Evolutionary conservation across 2,888 invertebrate genomes (phyloP).

Genomic region (Spodoptera littoralis): DNA sequence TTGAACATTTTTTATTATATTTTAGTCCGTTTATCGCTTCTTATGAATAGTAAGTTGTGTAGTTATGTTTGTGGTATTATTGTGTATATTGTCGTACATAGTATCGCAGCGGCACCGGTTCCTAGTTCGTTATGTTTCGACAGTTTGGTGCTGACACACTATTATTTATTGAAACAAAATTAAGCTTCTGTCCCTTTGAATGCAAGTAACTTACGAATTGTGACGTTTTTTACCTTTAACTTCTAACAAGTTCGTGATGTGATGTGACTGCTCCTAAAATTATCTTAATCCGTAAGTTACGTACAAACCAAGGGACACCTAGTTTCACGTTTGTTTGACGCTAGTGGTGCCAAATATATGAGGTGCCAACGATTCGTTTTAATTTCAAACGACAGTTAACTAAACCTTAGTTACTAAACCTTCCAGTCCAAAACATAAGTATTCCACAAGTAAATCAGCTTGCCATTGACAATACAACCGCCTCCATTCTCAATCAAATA

Average conservation of each 20-base stretch:
- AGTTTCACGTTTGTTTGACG: constrained; percentile 63
- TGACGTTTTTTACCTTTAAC: no score
- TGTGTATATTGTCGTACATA: constrained; percentile 42
- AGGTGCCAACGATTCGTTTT: constrained; percentile 78
- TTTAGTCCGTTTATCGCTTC: no score
- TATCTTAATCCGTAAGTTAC: constrained; percentile 5
- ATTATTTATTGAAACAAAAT: constrained; percentile 50
- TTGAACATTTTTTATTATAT: no score
- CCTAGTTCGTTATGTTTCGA: constrained; percentile 69
- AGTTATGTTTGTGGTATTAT: constrained; percentile 7
- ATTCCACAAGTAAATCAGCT: constrained; percentile 33
- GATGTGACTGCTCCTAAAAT: constrained; percentile 10
- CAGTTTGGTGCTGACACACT: constrained; percentile 75
- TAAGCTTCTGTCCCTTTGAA: constrained; percentile 36
- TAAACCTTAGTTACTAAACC: constrained; percentile 31
- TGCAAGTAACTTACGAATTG: constrained; percentile 20
- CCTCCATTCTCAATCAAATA: constrained; percentile 26
- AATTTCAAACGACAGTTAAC: constrained; percentile 39
- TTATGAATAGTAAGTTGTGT: not conserved
- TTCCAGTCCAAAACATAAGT: constrained; percentile 24
- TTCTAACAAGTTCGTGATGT: constrained; percentile 2
- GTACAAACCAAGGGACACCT: constrained; percentile 16
- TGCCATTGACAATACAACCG: constrained; percentile 44
- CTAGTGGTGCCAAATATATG: constrained; percentile 83
- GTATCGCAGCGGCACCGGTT: constrained; percentile 68